Base-by-base conservation (phyloP, 2,797 vertebrate species). In the Chelon auratus region DNA sequence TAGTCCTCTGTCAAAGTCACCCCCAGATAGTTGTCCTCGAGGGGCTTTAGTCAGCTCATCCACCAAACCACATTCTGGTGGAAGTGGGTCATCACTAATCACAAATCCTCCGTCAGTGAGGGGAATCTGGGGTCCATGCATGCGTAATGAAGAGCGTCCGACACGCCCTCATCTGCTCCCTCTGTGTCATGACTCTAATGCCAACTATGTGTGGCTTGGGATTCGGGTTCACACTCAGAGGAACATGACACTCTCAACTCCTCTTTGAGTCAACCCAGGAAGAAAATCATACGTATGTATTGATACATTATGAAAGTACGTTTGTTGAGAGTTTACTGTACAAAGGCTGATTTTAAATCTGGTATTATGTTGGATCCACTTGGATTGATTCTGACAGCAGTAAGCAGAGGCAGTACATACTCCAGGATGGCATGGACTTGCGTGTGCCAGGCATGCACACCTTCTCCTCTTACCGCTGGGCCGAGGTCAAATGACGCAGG, bases 381-480 rank as follows among this genome's bases (percentile, higher is more conserved):
- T 71, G 40, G 78, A 74, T 67, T 52, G 70, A 79, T 65, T 68
- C 14, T 36, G 76, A 71, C 63, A 74, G 80, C 57, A 30, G 71
- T 50, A 73, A 81, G 59, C 62, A 24, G 77, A 71, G 73, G 57
- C 33, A 45, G 61, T 2, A 1, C 22, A 50, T 26, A 68, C n/a
- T 68, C 54, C 68, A 42, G 71, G 65, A 81, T 22, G 56, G 43
- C 20, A 17, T 4, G 47, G 58, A n/a, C 51, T 37, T 40, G 6
- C 17, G 14, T 70, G 43, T 58, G 65, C 43, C 73, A 74, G 77
- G 57, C 78, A 84, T 77, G 77, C 77, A 63, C 59, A 72, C 80
- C 81, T 68, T 85, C 89, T 91, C 83, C 70, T 68, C 77, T 91
- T 89, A 85, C 90, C 2, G 40, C 59, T 43, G 60, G 81, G 79